These are phyloP conservation scores for Charina bottae DNA, from an alignment of 2,113 vertebrate species.

Conservation along the genomic window DNA sequence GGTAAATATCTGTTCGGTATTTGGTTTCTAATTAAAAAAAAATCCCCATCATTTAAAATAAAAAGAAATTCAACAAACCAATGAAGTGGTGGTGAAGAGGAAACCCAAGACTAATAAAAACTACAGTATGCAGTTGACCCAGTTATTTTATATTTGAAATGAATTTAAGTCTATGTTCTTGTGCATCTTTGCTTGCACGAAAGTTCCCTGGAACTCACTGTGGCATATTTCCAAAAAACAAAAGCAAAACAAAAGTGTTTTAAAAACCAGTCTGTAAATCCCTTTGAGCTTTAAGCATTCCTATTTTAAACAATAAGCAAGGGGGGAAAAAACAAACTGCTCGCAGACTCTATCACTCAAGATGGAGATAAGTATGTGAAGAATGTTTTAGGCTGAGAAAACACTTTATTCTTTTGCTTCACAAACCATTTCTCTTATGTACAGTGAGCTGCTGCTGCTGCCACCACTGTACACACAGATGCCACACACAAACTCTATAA, in stretches of 20 bases:
- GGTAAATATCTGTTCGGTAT: neutral
- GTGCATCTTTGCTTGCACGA: neutral
- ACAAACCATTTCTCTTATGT: neutral
- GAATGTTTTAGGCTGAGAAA: too few relatives aligned
- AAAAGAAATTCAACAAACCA: neutral
- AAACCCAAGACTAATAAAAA: neutral
- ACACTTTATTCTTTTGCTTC: neutral
- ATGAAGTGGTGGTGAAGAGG: neutral
- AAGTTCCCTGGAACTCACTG: neutral
- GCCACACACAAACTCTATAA: neutral
- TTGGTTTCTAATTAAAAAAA: slow-evolving; percentile 8
- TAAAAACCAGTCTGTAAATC: neutral
- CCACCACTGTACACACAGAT: neutral
- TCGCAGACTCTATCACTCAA: neutral
- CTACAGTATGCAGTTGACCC: neutral
- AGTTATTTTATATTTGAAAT: neutral
- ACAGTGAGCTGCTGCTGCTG: neutral
- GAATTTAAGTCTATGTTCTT: neutral
- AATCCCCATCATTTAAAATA: neutral
- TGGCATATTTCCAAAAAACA: neutral
- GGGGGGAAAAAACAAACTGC: too few relatives aligned
- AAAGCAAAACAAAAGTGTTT: neutral
- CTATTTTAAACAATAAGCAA: neutral
- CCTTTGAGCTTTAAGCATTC: neutral
- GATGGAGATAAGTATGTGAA: neutral